phyloP scores from a whole-genome alignment of 2,113 vertebrate genomes.

The Myanophis thanlyinensis region DNA sequence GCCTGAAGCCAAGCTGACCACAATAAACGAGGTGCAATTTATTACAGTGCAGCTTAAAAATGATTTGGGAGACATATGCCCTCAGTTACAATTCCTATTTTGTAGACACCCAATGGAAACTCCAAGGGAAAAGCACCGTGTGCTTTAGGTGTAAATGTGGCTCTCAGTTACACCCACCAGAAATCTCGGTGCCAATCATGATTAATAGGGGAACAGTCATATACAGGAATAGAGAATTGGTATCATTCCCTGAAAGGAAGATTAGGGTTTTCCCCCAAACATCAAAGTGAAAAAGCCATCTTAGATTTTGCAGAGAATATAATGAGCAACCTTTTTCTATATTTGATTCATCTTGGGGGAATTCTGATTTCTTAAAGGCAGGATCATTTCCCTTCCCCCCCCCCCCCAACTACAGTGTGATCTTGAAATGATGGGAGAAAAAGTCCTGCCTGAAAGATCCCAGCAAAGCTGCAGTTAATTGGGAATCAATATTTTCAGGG shows the following conservation, averaged over 20 bases:
- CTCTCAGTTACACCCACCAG: not conserved
- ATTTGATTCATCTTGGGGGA: not conserved
- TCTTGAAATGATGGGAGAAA: not conserved
- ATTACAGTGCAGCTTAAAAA: not conserved
- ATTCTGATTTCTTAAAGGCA: not conserved
- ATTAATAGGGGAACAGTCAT: not conserved
- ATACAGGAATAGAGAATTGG: not conserved
- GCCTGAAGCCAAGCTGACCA: not conserved
- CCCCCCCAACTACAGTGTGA: not conserved
- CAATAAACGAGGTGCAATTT: not conserved
- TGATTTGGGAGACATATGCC: not conserved
- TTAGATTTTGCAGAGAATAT: not conserved
- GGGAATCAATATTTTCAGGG: not conserved
- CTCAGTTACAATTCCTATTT: not conserved
- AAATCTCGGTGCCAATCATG: not conserved
- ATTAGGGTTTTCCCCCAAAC: not conserved
- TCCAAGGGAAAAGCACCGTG: slow-evolving; percentile 24
- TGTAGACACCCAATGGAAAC: slow-evolving; percentile 23
- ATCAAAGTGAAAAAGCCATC: not conserved
- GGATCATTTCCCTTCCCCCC: not conserved
- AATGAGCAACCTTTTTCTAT: not conserved
- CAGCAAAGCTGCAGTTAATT: not conserved
- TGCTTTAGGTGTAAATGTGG: not conserved
- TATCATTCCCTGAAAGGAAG: not conserved
- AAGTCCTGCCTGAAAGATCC: not conserved